These are phyloP conservation scores for Daphoenositta chrysoptera DNA, from an alignment of 2,113 vertebrate genomes.

Conservation along the genomic window DNA sequence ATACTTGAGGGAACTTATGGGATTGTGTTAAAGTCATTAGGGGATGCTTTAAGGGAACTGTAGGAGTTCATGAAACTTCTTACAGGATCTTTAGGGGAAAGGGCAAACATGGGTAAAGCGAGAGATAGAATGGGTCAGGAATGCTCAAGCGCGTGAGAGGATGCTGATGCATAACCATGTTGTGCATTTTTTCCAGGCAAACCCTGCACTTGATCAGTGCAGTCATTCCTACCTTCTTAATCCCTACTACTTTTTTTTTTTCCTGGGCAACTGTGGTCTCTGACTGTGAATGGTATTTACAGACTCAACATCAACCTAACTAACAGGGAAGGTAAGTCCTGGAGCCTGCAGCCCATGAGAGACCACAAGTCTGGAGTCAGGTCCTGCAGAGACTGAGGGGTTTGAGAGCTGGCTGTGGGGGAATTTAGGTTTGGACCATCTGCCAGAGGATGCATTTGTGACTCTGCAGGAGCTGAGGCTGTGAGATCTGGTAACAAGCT, in stretches of 20 bases:
- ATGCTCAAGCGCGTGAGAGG: neutral
- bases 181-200: neutral
- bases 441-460: neutral
- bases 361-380: neutral
- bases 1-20: neutral
- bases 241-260: accelerated
- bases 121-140: neutral
- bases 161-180: accelerated
- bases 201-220: neutral
- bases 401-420: neutral
- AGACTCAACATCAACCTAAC: neutral
- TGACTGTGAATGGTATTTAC: neutral
- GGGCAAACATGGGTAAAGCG: neutral
- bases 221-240: neutral
- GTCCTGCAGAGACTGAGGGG: neutral
- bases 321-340: neutral
- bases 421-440: neutral
- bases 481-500: neutral
- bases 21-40: neutral
- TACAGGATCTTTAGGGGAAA: neutral
- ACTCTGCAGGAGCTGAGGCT: neutral
- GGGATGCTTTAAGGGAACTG: neutral
- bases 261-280: neutral
- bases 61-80: neutral
- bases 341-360: neutral